Conservation (phyloP, 2,797 vertebrate species). For the Scolopax bukidnonensis region DNA sequence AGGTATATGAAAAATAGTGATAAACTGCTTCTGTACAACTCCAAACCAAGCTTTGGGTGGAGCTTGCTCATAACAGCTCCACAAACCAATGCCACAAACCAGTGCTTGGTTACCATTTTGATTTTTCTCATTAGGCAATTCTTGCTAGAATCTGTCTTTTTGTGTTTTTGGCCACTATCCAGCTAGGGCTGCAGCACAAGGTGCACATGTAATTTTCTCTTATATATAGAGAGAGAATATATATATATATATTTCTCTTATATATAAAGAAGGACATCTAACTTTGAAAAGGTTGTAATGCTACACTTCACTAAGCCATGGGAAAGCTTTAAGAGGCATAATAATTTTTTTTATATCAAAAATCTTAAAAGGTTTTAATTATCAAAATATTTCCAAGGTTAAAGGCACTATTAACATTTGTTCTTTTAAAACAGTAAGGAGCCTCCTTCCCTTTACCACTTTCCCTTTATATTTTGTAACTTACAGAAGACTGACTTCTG, state of each 20-base stretch:
- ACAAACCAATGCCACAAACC: background rate
- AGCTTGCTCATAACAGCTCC: background rate
- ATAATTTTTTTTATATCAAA: background rate
- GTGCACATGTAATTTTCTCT: background rate
- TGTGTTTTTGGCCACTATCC: background rate
- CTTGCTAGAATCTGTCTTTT: background rate
- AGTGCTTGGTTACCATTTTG: background rate
- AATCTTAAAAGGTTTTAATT: background rate
- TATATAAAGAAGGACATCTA: background rate
- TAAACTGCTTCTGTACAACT: background rate
- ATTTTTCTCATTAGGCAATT: background rate
- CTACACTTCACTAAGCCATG: background rate
- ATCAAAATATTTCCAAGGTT: background rate
- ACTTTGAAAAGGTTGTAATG: background rate
- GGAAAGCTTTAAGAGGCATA: background rate
- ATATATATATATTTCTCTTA: too few species aligned
- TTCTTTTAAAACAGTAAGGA: background rate
- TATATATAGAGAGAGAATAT: too few species aligned
- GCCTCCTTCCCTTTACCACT: background rate
- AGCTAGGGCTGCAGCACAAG: background rate
- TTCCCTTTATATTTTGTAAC: background rate
- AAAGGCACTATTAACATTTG: background rate
- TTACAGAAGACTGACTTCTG: background rate
- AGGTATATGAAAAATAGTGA: background rate
- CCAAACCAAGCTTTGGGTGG: background rate